A percentile compares a stretch with the other conserved stretches of the same genome.
phyloP scores from a whole-genome alignment of 2,888 invertebrate genomes.

The Chalcosyrphus nemorum region DNA sequence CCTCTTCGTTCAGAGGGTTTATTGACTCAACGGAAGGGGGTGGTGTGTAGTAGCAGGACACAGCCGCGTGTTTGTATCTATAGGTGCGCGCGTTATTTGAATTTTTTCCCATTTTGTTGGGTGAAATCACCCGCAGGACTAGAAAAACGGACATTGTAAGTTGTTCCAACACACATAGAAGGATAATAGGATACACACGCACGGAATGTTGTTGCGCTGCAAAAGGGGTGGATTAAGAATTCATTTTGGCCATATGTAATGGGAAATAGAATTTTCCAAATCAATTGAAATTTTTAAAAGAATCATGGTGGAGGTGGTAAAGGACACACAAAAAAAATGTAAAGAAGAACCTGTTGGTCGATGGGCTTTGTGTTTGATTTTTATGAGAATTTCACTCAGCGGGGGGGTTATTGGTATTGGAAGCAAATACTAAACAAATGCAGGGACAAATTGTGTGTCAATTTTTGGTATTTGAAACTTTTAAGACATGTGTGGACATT shows the following conservation, averaged over 20 bases:
- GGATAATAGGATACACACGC: constrained; percentile 30
- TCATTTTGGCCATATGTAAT: constrained; percentile 49
- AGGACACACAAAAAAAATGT: background rate
- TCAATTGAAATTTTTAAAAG: constrained; percentile 42
- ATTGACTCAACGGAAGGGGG: constrained; percentile 29
- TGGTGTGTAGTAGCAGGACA: background rate
- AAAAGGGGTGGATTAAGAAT: constrained; percentile 44
- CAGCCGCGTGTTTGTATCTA: constrained; percentile 10
- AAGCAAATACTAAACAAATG: constrained; percentile 10
- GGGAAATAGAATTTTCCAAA: constrained; percentile 56
- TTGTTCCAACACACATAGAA: background rate
- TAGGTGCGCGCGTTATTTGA: constrained; percentile 29
- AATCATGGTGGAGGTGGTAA: background rate
- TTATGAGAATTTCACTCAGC: constrained; percentile 65
- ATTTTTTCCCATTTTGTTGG: background rate
- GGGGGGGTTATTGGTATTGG: constrained; percentile 49
- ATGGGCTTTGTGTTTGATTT: constrained; percentile 60
- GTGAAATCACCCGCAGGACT: constrained; percentile 1
- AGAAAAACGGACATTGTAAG: background rate
- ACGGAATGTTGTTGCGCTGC: background rate
- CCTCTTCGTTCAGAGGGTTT: constrained; percentile 53
- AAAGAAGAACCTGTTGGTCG: constrained; percentile 71
- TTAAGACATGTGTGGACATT: constrained; percentile 1
- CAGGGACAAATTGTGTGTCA: constrained; percentile 25
- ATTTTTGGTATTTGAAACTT: constrained; percentile 19